Percentiles rank a stretch among this genome's conserved stretches.
phyloP scores from a whole-genome alignment of 2,113 vertebrate species.

The Trematomus loennbergii region DNA sequence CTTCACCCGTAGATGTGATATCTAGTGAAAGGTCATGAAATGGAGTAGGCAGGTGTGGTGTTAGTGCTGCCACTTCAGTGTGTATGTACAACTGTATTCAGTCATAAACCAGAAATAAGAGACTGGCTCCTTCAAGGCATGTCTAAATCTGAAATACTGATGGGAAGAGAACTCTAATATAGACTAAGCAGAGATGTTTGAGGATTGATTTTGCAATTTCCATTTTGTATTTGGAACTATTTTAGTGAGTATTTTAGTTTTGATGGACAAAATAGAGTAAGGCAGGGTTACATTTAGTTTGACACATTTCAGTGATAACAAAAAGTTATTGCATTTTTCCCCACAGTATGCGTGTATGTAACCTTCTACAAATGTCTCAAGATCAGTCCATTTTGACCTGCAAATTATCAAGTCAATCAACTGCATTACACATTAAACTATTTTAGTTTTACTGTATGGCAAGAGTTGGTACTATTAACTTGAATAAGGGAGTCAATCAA shows the following conservation, averaged over 20 bases:
- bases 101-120: neutral
- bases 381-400: neutral
- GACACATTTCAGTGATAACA: no score
- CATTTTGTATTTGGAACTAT: no score
- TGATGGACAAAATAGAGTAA: neutral
- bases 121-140: neutral
- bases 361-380: no score
- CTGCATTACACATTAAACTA: neutral
- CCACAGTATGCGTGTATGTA: no score
- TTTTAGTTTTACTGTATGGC: neutral
- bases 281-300: neutral
- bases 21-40: slow-evolving; percentile 63
- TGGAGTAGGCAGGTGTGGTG: slow-evolving; percentile 30
- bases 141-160: neutral
- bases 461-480: no score
- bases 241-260: neutral
- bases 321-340: neutral
- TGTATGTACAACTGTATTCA: slow-evolving; percentile 13
- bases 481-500: neutral
- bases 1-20: slow-evolving; percentile 62
- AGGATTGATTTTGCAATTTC: neutral
- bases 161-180: neutral
- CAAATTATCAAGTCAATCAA: neutral
- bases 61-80: slow-evolving; percentile 13
- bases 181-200: neutral